Evolutionary conservation across 1,140 invertebrate species (phyloP).

Genomic region (Zaprionus camerounensis): DNA sequence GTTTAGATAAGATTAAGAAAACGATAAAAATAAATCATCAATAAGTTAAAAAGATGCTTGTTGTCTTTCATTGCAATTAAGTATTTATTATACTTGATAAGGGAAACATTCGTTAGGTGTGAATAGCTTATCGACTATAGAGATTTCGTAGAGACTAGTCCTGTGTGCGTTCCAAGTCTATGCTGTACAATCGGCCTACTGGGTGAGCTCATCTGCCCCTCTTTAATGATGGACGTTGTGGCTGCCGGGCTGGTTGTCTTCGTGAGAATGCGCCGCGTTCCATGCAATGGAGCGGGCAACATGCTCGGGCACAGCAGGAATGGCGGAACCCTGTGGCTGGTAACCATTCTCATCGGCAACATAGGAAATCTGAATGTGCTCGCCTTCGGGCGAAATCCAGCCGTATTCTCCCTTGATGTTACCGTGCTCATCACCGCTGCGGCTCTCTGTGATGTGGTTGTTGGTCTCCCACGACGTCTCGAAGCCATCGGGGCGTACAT

Average conservation of each 20-base stretch:
- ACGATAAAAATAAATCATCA: no score
- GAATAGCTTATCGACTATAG: constrained; percentile 33
- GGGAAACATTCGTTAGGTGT: constrained; percentile 10
- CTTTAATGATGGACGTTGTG: constrained; percentile 33
- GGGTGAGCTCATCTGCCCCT: neutral
- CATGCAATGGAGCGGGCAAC: constrained; percentile 81
- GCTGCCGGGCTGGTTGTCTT: constrained; percentile 19
- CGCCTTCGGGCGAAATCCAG: constrained; percentile 83
- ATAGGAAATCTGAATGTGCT: constrained; percentile 85
- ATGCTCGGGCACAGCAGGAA: constrained; percentile 64
- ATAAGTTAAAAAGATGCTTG: neutral
- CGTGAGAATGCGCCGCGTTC: constrained; percentile 79
- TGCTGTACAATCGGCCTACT: neutral
- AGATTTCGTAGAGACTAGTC: constrained; percentile 33
- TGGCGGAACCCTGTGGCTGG: constrained; percentile 84
- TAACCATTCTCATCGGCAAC: constrained; percentile 87
- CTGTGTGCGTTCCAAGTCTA: constrained; percentile 32
- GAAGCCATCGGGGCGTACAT: constrained; percentile 84
- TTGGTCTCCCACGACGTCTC: constrained; percentile 85
- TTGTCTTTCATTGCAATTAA: constrained; percentile 35
- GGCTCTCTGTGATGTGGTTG: constrained; percentile 86
- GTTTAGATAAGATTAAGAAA: neutral
- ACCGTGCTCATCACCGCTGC: constrained; percentile 84
- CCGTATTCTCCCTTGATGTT: constrained; percentile 66
- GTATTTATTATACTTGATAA: constrained; percentile 41